phyloP scores from a whole-genome alignment of 2,113 vertebrate genomes.

The Speoplatyrhinus poulsoni region DNA sequence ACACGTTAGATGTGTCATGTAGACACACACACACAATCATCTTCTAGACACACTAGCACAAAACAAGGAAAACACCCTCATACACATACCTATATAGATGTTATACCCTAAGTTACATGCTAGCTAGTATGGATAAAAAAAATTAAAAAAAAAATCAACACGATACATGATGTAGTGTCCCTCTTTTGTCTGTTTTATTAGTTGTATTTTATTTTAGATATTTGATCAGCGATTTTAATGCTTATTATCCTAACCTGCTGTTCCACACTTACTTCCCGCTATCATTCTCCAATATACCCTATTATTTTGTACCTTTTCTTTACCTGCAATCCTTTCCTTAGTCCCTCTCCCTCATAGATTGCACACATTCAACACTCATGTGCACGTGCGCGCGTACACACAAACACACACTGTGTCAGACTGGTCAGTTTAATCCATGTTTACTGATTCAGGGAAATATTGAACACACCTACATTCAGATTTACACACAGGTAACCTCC shows the following conservation, averaged over 20 bases:
- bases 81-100: constrained; percentile 55
- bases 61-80: not conserved
- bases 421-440: constrained; percentile 2
- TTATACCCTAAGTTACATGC: constrained; percentile 74
- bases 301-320: constrained; percentile 22
- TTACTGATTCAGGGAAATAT: constrained; percentile 16
- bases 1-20: constrained; percentile 16
- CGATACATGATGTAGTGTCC: constrained; percentile 69
- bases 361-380: constrained; percentile 12
- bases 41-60: not conserved
- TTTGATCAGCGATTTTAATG: constrained; percentile 74
- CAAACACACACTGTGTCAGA: not conserved
- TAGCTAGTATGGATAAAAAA: constrained; percentile 70
- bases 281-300: constrained; percentile 33
- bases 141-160: constrained; percentile 61
- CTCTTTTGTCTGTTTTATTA: constrained; percentile 75
- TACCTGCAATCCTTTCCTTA: constrained; percentile 9
- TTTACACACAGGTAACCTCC: constrained; percentile 21
- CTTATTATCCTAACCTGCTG: constrained; percentile 65
- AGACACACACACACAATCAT: constrained; percentile 6
- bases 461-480: constrained; percentile 18
- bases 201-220: constrained; percentile 72
- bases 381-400: not conserved
- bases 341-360: constrained; percentile 11
- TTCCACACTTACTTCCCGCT: constrained; percentile 44